phyloP scores from a whole-genome alignment of 1,140 invertebrate genomes.

The Nylanderia fulva region DNA sequence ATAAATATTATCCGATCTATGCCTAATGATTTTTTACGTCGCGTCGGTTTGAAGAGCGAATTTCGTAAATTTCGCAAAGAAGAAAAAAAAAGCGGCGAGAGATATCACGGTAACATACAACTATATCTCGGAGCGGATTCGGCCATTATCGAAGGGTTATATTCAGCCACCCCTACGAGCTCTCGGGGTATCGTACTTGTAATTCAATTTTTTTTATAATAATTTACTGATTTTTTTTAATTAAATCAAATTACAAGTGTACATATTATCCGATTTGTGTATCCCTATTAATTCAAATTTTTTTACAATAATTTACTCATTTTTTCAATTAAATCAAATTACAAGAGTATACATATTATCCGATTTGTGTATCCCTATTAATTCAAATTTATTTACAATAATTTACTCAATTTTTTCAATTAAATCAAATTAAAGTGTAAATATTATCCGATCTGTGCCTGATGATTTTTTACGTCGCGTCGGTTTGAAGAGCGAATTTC shows the following conservation, averaged over 20 bases:
- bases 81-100: neutral
- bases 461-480: neutral
- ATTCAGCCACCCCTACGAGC: conserved; percentile 1
- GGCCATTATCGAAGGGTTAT: conserved; percentile 55
- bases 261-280: no score
- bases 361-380: neutral
- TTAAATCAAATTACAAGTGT: no score
- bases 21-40: neutral
- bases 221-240: no score
- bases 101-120: neutral
- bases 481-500: neutral
- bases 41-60: neutral
- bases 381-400: conserved; percentile 3
- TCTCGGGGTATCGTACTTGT: conserved; percentile 62
- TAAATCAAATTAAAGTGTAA: neutral
- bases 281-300: no score
- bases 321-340: no score
- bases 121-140: neutral
- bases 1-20: neutral
- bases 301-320: no score
- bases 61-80: conserved; percentile 29
- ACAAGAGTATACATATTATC: no score
- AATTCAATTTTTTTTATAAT: no score
- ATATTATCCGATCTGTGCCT: neutral
- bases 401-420: conserved; percentile 3